Evolutionary conservation across 2,797 vertebrate genomes (phyloP).

Genomic region (Limosa lapponica): DNA sequence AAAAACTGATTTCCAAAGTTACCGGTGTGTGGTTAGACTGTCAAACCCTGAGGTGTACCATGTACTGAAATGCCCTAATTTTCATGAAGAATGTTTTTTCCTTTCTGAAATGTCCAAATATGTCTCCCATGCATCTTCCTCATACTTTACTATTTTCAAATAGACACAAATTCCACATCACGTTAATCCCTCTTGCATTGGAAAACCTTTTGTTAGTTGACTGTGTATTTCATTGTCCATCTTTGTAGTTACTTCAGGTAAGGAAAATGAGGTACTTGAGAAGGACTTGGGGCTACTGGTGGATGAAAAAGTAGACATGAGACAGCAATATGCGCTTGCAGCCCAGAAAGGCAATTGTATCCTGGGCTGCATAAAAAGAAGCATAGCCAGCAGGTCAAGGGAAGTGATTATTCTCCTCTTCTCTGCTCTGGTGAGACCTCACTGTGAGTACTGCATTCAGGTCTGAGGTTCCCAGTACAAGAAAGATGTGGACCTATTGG

Average conservation of each 20-base stretch:
- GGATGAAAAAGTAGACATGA: not conserved
- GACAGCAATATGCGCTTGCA: rapidly evolving
- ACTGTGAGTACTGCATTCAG: too few species aligned
- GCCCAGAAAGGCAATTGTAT: not conserved
- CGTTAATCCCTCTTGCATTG: not conserved
- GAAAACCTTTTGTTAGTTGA: not conserved
- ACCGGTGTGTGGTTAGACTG: not conserved
- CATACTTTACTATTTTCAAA: not conserved
- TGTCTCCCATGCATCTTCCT: not conserved
- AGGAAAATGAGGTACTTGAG: not conserved
- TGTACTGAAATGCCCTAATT: not conserved
- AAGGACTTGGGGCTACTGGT: not conserved
- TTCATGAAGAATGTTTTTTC: not conserved
- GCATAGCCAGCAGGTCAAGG: rapidly evolving
- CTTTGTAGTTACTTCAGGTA: not conserved
- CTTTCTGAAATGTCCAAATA: not conserved
- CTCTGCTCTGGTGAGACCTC: rapidly evolving
- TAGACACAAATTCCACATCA: not conserved
- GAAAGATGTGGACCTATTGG: not conserved
- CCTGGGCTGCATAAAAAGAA: not conserved
- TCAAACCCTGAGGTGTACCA: not conserved
- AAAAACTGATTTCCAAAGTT: not conserved
- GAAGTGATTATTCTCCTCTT: not conserved
- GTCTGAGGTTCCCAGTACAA: not conserved
- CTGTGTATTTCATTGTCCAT: not conserved